Conservation (phyloP, 2,888 invertebrate species). For the Trisateles emortualis region DNA sequence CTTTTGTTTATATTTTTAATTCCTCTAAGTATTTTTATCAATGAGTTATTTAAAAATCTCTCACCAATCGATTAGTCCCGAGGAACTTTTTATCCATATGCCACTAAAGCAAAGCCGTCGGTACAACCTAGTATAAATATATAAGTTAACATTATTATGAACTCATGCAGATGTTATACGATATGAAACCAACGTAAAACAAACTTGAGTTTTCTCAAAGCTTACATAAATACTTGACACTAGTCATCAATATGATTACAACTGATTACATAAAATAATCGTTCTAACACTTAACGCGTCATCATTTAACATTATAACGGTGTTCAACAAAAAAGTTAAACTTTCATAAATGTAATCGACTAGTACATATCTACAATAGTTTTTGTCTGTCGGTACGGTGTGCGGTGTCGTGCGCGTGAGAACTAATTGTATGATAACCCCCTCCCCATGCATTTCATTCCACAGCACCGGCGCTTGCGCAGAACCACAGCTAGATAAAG, state of each 20-base stretch:
- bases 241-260: background rate
- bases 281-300: background rate
- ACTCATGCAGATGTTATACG: no score
- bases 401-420: conserved; percentile 54
- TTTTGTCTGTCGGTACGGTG: conserved; percentile 46
- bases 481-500: background rate
- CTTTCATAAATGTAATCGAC: conserved; percentile 37
- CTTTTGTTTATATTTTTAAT: no score
- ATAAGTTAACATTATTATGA: no score
- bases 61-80: no score
- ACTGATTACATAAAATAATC: background rate
- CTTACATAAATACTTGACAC: no score
- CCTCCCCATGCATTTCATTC: conserved; percentile 14
- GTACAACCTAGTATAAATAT: no score
- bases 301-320: background rate
- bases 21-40: no score
- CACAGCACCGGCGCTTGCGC: conserved; percentile 27
- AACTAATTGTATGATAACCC: conserved; percentile 44
- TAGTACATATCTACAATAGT: conserved; percentile 13
- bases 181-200: no score
- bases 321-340: conserved; percentile 25
- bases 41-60: no score
- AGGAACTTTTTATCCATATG: no score
- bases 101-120: no score
- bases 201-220: no score